A percentile compares a stretch with the other conserved stretches of the same genome.
Conservation (phyloP, 1,140 invertebrate genomes). For the Arctopsyche grandis region DNA sequence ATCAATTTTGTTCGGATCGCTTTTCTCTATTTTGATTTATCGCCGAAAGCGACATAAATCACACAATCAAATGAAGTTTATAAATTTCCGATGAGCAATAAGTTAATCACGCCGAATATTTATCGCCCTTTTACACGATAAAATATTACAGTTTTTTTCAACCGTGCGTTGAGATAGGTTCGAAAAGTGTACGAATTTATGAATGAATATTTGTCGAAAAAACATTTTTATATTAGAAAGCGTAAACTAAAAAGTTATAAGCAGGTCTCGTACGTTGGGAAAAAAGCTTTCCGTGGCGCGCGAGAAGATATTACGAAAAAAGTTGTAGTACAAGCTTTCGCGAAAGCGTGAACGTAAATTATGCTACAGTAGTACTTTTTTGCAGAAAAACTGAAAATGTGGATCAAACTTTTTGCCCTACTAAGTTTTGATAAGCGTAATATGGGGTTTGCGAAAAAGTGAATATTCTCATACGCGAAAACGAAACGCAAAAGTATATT, state of each 20-base stretch:
- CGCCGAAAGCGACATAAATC: not conserved
- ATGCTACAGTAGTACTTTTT: constrained; percentile 16
- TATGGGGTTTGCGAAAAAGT: not conserved
- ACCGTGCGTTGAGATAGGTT: too few species aligned
- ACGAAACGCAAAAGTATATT: not conserved
- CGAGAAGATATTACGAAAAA: constrained; percentile 18
- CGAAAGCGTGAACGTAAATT: constrained; percentile 24
- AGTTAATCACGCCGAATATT: not conserved
- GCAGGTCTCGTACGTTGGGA: not conserved
- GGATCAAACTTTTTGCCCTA: constrained; percentile 22
- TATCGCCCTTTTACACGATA: not conserved
- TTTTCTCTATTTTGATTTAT: constrained; percentile 9
- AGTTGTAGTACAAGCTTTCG: constrained; percentile 17
- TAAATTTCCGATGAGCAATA: constrained; percentile 2
- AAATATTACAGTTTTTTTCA: not conserved
- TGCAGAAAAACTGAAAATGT: constrained; percentile 18
- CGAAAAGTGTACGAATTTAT: too few species aligned
- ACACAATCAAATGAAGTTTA: constrained; percentile 12
- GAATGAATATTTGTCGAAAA: constrained; percentile 9
- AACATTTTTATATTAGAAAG: constrained; percentile 8
- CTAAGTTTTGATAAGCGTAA: constrained; percentile 25
- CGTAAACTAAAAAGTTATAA: constrained; percentile 29
- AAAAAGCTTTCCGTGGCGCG: not conserved
- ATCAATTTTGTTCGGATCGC: not conserved
- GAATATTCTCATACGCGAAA: not conserved